phyloP scores from a whole-genome alignment of 92 coral and sea anemone species.

The Paramuricea clavata region DNA sequence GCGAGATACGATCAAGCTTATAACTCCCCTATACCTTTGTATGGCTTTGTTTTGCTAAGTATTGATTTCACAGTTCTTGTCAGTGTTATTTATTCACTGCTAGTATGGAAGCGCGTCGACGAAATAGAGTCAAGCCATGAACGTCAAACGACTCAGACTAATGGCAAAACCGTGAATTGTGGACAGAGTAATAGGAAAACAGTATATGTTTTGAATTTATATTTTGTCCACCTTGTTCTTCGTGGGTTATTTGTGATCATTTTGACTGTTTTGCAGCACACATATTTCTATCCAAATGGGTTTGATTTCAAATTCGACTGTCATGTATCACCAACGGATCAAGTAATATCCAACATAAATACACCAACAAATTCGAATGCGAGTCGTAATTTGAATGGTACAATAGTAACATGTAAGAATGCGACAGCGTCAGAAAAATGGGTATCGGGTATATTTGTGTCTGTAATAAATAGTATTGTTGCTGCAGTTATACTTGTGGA shows the following conservation, averaged over 20 bases:
- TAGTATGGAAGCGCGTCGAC: conserved; percentile 60
- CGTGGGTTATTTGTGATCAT: background rate
- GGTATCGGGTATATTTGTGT: background rate
- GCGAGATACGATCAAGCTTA: conserved; percentile 58
- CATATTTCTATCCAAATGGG: background rate
- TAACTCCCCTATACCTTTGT: conserved; percentile 61
- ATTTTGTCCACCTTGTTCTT: background rate
- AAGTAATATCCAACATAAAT: background rate
- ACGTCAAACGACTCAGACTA: conserved; percentile 58
- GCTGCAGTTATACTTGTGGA: background rate
- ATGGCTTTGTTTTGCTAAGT: conserved; percentile 45
- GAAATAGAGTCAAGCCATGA: conserved; percentile 59
- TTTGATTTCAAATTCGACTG: background rate
- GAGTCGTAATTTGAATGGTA: background rate
- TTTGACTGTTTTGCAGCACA: background rate
- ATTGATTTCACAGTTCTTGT: conserved; percentile 15
- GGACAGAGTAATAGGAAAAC: background rate
- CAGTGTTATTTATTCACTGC: conserved; percentile 45
- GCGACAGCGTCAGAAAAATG: background rate
- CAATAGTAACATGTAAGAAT: background rate
- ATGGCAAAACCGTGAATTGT: conserved; percentile 42
- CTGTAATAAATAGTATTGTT: background rate
- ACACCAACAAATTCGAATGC: background rate
- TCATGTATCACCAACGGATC: background rate
- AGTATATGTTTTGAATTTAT: conserved; percentile 37